Conservation (phyloP, 1,140 invertebrate genomes). For the Nasonia vitripennis region DNA sequence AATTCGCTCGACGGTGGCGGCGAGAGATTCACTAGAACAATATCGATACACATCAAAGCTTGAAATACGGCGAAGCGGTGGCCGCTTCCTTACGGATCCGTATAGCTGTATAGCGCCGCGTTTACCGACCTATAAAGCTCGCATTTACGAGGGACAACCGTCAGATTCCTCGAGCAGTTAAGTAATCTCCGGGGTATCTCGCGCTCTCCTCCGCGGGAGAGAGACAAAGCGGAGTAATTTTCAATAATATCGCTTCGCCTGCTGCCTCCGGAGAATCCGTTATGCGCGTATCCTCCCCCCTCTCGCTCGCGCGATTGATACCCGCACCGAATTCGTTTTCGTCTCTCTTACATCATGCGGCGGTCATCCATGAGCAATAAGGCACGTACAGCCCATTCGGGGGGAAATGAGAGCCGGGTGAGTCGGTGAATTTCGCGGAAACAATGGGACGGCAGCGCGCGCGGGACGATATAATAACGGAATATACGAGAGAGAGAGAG, state of each 20-base stretch:
- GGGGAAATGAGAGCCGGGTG: not conserved
- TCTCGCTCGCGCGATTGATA: not conserved
- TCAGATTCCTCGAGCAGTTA: conserved; percentile 14
- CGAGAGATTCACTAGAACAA: not conserved
- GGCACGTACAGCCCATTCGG: not conserved
- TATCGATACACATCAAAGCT: not conserved
- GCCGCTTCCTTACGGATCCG: not conserved
- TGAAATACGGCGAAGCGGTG: not conserved
- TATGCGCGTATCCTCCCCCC: not conserved
- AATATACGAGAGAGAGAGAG: not conserved
- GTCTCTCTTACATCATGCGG: not conserved
- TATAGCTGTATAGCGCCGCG: not conserved
- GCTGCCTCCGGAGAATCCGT: too few relatives aligned
- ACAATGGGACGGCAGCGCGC: conserved; percentile 13
- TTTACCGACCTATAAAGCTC: conserved; percentile 5
- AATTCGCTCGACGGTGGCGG: not conserved
- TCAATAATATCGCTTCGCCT: not conserved
- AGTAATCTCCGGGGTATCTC: conserved; percentile 8
- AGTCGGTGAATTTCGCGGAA: conserved; percentile 23
- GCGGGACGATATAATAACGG: not conserved
- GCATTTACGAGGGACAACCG: conserved; percentile 12
- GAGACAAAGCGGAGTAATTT: conserved; percentile 1
- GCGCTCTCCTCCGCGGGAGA: not conserved
- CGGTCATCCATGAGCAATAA: not conserved
- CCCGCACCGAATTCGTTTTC: not conserved